Conservation (phyloP, 2,113 vertebrate species). For the Prolemur simus region DNA sequence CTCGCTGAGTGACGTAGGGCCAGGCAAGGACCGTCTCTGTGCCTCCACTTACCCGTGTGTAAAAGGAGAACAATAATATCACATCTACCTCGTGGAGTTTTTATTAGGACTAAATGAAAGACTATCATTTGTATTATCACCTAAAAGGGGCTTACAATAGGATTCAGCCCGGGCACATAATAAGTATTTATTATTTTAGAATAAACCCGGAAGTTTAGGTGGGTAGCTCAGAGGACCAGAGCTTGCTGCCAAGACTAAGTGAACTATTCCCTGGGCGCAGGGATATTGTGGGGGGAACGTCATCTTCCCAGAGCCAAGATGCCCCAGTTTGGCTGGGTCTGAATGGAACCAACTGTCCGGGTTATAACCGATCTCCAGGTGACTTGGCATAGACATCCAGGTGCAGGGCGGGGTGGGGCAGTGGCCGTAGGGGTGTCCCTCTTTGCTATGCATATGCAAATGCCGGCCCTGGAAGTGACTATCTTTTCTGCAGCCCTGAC, state of each 20-base stretch:
- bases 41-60: not conserved
- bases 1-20: no score
- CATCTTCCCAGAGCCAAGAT: not conserved
- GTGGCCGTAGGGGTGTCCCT: fast-evolving
- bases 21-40: not conserved
- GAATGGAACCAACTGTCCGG: not conserved
- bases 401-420: fast-evolving
- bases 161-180: not conserved
- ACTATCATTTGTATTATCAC: not conserved
- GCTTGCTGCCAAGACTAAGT: not conserved
- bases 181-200: not conserved
- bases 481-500: not conserved
- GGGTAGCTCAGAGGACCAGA: not conserved
- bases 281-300: not conserved
- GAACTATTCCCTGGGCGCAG: not conserved
- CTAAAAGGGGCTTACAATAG: not conserved
- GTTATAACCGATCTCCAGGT: not conserved
- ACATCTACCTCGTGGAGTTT: fast-evolving
- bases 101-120: not conserved
- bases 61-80: not conserved
- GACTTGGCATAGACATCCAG: not conserved
- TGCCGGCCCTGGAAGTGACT: not conserved
- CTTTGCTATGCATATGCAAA: no score
- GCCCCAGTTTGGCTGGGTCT: not conserved
- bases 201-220: not conserved